phyloP scores from a whole-genome alignment of 1,140 invertebrate species.

The Thaumetopoea pityocampa region DNA sequence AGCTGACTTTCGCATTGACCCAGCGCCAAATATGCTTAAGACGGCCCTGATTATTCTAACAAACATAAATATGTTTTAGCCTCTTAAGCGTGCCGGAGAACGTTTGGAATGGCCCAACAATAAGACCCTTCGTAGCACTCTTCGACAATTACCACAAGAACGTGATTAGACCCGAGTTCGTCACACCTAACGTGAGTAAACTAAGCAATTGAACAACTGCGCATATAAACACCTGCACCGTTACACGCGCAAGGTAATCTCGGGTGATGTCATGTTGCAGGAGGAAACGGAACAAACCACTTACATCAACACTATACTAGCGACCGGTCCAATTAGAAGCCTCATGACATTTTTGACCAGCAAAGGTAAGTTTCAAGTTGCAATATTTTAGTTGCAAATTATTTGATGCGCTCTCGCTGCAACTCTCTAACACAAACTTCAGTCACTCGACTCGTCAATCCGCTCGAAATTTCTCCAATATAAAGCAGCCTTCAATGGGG shows the following conservation, averaged over 20 bases:
- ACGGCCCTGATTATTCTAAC: no score
- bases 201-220: slow-evolving; percentile 12
- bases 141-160: slow-evolving; percentile 73
- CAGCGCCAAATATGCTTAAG: no score
- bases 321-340: slow-evolving; percentile 59
- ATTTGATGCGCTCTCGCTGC: no score
- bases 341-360: slow-evolving; percentile 57
- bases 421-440: no score
- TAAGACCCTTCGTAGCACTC: slow-evolving; percentile 59
- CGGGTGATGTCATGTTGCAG: slow-evolving; percentile 44
- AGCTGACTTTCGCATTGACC: no score
- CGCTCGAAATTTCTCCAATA: no score
- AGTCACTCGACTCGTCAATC: no score
- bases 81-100: slow-evolving; percentile 58
- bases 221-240: slow-evolving; percentile 9
- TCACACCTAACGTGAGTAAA: slow-evolving; percentile 61
- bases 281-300: slow-evolving; percentile 65
- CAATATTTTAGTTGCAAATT: no score
- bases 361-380: slow-evolving; percentile 46
- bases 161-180: slow-evolving; percentile 66
- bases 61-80: slow-evolving; percentile 45
- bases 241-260: slow-evolving; percentile 14
- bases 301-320: slow-evolving; percentile 65
- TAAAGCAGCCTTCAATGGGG: no score
- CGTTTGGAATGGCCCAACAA: slow-evolving; percentile 68